phyloP scores from a whole-genome alignment of 2,113 vertebrate genomes.

The Anoplopoma fimbria region DNA sequence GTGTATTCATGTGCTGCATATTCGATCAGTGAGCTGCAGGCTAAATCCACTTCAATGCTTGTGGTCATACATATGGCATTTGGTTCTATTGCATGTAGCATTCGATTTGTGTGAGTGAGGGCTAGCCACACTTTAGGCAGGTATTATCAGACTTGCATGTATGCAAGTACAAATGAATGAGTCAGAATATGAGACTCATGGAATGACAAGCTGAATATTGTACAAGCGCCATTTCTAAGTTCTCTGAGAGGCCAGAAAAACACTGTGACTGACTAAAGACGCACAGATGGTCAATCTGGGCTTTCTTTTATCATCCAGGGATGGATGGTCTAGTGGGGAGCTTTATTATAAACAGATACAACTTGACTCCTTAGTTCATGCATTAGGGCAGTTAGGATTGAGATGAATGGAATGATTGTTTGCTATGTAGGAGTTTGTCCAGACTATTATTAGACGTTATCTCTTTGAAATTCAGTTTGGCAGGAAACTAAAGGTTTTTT shows the following conservation, averaged over 20 bases:
- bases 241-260: neutral
- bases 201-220: neutral
- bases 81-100: neutral
- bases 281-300: neutral
- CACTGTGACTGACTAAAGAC: neutral
- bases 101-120: neutral
- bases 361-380: neutral
- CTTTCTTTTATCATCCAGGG: neutral
- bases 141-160: neutral
- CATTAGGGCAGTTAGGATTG: neutral
- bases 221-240: neutral
- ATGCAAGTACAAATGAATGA: neutral
- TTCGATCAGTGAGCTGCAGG: neutral
- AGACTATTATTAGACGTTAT: conserved; percentile 11
- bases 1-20: neutral
- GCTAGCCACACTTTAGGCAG: neutral
- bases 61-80: neutral
- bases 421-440: conserved; percentile 18
- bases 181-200: neutral
- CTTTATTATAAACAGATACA: conserved; percentile 9
- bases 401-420: conserved; percentile 23
- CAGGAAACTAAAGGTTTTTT: neutral
- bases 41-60: neutral
- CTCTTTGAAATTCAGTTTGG: conserved; percentile 25
- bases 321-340: conserved; percentile 1